Evolutionary conservation across 23 tunicate species (phyloP), one percentile per base, ranked within the genome.

Genomic region (Aplidium turbinatum): DNA sequence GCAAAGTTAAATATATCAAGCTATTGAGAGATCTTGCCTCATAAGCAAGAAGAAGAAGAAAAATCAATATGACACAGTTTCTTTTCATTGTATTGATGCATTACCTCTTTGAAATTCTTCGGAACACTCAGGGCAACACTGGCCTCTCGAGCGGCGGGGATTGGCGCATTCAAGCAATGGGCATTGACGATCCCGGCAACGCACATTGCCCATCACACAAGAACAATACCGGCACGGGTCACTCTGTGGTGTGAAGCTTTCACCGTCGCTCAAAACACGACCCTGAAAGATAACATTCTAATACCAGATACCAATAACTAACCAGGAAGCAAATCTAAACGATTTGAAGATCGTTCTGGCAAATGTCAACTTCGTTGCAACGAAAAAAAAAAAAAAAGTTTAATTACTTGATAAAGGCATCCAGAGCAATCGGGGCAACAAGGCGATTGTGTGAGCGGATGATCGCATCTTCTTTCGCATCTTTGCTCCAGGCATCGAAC

Each of bases 361-460:
- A 42, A 42, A 16, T 9, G 11, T 42, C 13, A 16, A 42, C 50
- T 9, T 9, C 50, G 16, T 9, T 16, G 16, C 50, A 42, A 42
- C 50, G 16, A 42, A 42, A 42, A 42, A 11, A 42, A 42, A 42
- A 42, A 42, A 11, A 42, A 42, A 11, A 42, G 11, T 11, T 11
- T 28, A 16, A 3, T 80, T 76, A 88, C 96, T 75, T 75, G 63
- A 23, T 47, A 81, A 47, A 58, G 27, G 47, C 96, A 88, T 4
- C 64, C 87, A 38, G 78, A 39, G 57, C 96, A 88, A 62, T 88
- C 96, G 11, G 87, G 87, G 50, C 96, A 88, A 31, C 96, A 88
- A 0, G 33, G 70, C 36, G 51, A 26, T 29, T 48, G 64, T 1
- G 47, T 31, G 9, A 68, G 38, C 19, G 96, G 96, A 81, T 81